Evolutionary conservation across 2,113 vertebrate species (phyloP), one percentile per base, ranked within the genome.

Genomic region (Albula goreensis): DNA sequence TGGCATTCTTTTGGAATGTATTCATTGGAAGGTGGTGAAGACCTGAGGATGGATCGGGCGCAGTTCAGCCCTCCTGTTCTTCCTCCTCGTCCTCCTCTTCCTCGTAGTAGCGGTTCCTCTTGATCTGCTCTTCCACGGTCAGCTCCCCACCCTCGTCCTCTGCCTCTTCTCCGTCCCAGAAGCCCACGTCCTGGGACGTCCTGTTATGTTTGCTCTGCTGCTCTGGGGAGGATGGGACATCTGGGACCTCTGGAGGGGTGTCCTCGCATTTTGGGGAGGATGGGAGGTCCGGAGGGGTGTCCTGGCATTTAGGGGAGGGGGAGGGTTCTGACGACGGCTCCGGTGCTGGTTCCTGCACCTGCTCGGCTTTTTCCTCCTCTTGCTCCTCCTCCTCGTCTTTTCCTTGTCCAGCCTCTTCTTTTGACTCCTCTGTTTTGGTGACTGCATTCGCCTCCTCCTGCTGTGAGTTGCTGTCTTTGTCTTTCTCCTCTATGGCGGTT

Each of bases 91-190:
- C 83, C n/a, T 95, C 94, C 0, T 97, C 96, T 11, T 95, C 94
- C 25, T 97, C 97, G 3, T 99, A 99, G 93, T 95, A 95, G 80
- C 98, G 95, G 94, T 99, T 99, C 88, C 94, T 95, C 92, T 99
- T 98, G 94, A 99, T 99, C 93, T 97, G 95, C 0, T 99, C 98
- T 91, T 99, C 98, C 91, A 99, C 96, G 0, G 96, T 96, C 0
- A 98, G 89, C 88, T 96, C 96, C 87, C 95, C 91, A 49, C 91
- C 19, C 4, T 95, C 93, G 70, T 89, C 88, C 84, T 85, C 93
- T 48, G 82, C 91, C 84, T 94, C 93, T 81, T 98, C 97, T 48
- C 91, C 96, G 74, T 98, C 97, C 96, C 96, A 97, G 91, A 97
- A 97, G 3, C 95, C 97, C 52, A 95, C 95, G 0, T 97, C 96